Conservation (phyloP, 1,140 invertebrate genomes). For the Asbolus verrucosus region DNA sequence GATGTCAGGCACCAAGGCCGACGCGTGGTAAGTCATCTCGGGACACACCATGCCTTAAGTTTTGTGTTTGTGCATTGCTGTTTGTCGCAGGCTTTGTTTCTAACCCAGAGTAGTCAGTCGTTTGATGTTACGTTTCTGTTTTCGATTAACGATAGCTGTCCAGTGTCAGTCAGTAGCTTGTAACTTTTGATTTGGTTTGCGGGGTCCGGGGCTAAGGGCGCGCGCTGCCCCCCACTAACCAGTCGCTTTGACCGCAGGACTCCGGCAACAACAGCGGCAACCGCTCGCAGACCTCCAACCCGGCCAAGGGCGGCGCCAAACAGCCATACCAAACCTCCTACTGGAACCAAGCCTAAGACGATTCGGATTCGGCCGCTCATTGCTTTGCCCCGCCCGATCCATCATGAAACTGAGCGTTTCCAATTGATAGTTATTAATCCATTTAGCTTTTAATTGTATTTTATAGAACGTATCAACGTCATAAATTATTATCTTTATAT, state of each 20-base stretch:
- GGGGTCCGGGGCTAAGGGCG: background rate
- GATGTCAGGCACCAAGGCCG: constrained; percentile 66
- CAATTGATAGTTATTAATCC: constrained; percentile 45
- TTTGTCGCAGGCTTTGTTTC: constrained; percentile 32
- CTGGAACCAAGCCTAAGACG: constrained; percentile 67
- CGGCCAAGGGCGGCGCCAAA: constrained; percentile 77
- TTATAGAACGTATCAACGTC: constrained; percentile 49
- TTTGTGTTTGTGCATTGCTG: constrained; percentile 36
- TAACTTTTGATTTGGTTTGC: constrained; percentile 9
- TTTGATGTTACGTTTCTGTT: too few species aligned
- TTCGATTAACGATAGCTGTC: too few species aligned
- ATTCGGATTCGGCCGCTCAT: constrained; percentile 49
- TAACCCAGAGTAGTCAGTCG: too few species aligned
- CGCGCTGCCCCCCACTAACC: too few species aligned
- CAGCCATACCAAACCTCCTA: constrained; percentile 73
- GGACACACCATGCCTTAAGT: constrained; percentile 49
- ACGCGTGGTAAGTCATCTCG: constrained; percentile 65
- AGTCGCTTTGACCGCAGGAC: constrained; percentile 66
- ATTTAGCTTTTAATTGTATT: constrained; percentile 48
- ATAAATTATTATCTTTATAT: constrained; percentile 51
- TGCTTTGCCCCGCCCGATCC: constrained; percentile 44
- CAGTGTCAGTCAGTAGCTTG: too few species aligned
- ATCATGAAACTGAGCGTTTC: constrained; percentile 31
- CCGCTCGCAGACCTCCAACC: constrained; percentile 75
- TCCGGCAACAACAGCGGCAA: constrained; percentile 75